Evolutionary conservation across 2,113 vertebrate species (phyloP), one percentile per base, ranked within the genome.

Genomic region (Labeo catla): DNA sequence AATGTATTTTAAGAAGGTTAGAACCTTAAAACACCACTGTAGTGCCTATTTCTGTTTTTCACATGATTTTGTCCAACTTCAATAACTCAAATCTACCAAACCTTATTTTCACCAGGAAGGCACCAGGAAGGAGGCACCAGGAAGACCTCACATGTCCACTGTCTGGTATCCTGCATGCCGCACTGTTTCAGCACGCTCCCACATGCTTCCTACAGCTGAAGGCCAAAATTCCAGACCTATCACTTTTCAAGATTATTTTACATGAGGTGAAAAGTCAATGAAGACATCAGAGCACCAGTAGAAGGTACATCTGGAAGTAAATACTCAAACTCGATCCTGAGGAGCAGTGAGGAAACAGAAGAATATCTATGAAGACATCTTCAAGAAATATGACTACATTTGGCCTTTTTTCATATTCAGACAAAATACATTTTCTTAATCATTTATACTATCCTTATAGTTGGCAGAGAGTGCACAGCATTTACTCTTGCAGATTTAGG

Each of bases 181-280:
- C 21, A 19, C 59, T 66, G 57, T 61, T 81, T 66, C 8, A 50
- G 65, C 61, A 81, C 1, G 52, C 68, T 72, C 5, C 12, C 59
- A 47, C 83, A 76, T 9, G 72, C 54, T 76, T 36, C 9, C 36
- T 72, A 80, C 36, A 80, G 76, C 84, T 49, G 49, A 72, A 52
- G 84, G 84, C 39, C 65, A 39, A 80, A 57, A 70, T 45, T 80
- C 79, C 79, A 81, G 59, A 19, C 79, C 79, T 66, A 49, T 49
- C 43, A 49, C 63, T 57, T 76, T 16, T 65, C 66, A 81, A 66
- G 79, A 66, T 81, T 65, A 81, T 66, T 66, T 81, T 65, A 81
- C 43, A 66, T 21, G 12, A 66, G 59, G n/a, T 66, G 59, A 81
- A 81, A 50, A 47, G 43, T 77, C 70, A 43, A 12, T 28, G 52